Conservation (phyloP, 2,797 vertebrate genomes). For the Enteromius treurensis region DNA sequence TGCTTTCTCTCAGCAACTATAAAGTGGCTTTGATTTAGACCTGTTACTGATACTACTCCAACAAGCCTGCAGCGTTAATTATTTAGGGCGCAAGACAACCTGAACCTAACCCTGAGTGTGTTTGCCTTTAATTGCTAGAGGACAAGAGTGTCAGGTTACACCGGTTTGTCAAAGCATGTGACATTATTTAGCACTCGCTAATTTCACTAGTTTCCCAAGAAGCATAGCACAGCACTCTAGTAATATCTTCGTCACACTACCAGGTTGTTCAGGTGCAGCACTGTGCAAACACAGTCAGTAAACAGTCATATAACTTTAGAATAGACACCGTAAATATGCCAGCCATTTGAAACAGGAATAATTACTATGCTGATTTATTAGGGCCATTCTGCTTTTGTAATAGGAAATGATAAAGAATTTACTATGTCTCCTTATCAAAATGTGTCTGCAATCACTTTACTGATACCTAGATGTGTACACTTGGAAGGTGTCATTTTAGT, state of each 20-base stretch:
- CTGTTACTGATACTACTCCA: slow-evolving; percentile 14
- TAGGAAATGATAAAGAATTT: neutral
- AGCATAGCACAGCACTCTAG: neutral
- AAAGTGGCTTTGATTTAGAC: slow-evolving; percentile 17
- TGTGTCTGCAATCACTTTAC: neutral
- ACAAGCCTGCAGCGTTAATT: slow-evolving; percentile 17
- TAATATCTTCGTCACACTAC: neutral
- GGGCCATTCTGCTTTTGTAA: neutral
- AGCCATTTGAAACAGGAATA: neutral
- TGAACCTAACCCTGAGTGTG: slow-evolving; percentile 14
- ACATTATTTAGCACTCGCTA: neutral
- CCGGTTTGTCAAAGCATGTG: slow-evolving; percentile 30
- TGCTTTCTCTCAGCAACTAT: neutral
- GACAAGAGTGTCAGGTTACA: slow-evolving; percentile 52
- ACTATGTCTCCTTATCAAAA: neutral
- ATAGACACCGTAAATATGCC: neutral
- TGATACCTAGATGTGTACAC: neutral
- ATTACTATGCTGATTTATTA: neutral
- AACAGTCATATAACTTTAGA: neutral
- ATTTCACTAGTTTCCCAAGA: neutral
- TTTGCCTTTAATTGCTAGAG: slow-evolving; percentile 9
- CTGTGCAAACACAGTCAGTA: neutral
- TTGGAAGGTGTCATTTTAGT: neutral
- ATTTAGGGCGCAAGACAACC: slow-evolving; percentile 19
- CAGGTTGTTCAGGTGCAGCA: neutral